Evolutionary conservation across 2,797 vertebrate species (phyloP), one percentile per base, ranked within the genome.

Genomic region (Acanthurus tractus): DNA sequence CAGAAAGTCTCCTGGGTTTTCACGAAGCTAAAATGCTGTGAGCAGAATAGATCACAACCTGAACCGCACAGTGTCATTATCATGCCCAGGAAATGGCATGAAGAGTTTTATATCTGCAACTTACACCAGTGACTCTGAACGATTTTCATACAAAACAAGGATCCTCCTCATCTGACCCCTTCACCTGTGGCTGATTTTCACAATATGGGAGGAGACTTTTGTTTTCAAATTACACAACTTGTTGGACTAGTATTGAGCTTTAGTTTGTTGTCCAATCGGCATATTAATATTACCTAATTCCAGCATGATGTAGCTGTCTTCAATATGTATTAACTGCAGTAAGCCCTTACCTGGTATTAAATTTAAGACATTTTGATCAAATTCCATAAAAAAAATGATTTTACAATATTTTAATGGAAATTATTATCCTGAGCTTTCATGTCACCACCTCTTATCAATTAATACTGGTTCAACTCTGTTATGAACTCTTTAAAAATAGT

Each of bases 371-470:
- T 44, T 68, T 17, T 62, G 6, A 77, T 62, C 15, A 34, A 34
- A 34, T 34, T 34, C 29, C 29, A 34, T 34, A 34, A 34, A 34
- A 29, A 65, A 63, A 74, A 15, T 2, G 48, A 4, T 53, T 66
- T 58, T 29, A 12, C 12, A 44, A 38, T 53, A 71, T 34, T 48
- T 50, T 62, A 45, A 56, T 69, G 14, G 64, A 34, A n/a, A 76
- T 52, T 48, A 25, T 45, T 38, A 77, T 86, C 83, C 88, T 91
- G 86, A 89, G 87, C 65, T 81, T 76, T 57, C 40, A 18, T 48
- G 17, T 58, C 45, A n/a, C 22, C 34, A 65, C 22, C 34, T 1
- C 4, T 67, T 18, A 45, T 55, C 22, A 6, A 42, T 64, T n/a
- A 18, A 29, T 8, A 46, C 4, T 11, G 9, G 17, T 15, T 42